Conservation (phyloP, 2,113 vertebrate species). For the Elanus axillaris region DNA sequence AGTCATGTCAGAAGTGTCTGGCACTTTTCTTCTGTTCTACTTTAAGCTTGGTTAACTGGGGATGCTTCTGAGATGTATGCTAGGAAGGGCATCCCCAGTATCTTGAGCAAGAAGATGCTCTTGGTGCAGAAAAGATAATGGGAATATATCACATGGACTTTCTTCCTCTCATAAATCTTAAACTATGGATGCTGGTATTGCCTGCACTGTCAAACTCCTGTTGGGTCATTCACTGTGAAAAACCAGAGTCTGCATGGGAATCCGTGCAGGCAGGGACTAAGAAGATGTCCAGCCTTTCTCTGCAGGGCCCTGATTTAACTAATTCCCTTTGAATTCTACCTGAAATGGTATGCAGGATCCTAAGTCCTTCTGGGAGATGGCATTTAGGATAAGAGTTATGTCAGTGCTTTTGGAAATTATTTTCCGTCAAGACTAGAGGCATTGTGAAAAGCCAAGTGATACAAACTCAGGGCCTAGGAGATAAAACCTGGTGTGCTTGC, state of each 20-base stretch:
- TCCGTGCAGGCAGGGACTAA: not conserved
- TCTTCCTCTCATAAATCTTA: not conserved
- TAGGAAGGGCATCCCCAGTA: not conserved
- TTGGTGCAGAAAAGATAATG: not conserved
- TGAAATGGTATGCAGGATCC: not conserved
- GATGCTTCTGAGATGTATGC: not conserved
- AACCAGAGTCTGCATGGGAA: not conserved
- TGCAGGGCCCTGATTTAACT: not conserved
- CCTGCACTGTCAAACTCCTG: not conserved
- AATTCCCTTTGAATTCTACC: not conserved
- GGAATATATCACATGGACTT: not conserved
- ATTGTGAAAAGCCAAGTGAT: not conserved
- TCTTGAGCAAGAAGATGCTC: not conserved
- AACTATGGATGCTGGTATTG: not conserved
- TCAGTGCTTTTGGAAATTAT: not conserved
- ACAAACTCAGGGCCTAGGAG: not conserved
- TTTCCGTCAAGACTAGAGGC: not conserved
- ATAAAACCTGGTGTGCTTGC: not conserved
- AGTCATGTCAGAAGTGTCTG: not conserved
- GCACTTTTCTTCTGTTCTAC: not conserved
- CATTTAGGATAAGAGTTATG: not conserved
- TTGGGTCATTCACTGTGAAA: not conserved
- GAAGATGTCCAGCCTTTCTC: not conserved
- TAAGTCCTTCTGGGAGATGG: not conserved
- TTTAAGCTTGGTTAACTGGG: not conserved